Conservation (phyloP, 1,140 invertebrate genomes). For the Chironomus tepperi region DNA sequence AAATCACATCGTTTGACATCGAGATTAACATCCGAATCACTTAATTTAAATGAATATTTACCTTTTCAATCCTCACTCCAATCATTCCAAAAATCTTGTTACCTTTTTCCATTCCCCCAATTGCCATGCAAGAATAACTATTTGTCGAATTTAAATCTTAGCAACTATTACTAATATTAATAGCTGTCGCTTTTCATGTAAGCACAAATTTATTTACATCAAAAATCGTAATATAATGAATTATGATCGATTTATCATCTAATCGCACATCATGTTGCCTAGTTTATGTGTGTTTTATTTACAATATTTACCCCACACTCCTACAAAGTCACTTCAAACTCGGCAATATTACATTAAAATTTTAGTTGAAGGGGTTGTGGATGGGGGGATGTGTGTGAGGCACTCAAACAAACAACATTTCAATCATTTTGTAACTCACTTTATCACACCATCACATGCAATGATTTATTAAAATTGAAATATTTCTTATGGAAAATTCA, state of each 20-base stretch:
- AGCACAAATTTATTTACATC: constrained; percentile 21
- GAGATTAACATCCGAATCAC: constrained; percentile 15
- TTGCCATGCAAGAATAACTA: background rate
- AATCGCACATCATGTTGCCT: background rate
- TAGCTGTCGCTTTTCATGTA: background rate
- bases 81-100: background rate
- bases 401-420: too few relatives aligned
- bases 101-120: background rate
- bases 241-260: constrained; percentile 21
- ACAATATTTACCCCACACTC: background rate
- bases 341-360: too few relatives aligned
- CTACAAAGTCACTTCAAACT: background rate
- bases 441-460: too few relatives aligned
- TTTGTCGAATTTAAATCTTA: background rate
- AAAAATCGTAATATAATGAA: constrained; percentile 9
- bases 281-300: constrained; percentile 9
- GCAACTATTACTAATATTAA: background rate
- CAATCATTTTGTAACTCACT: too few relatives aligned
- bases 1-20: constrained; percentile 19
- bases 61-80: background rate
- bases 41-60: constrained; percentile 11
- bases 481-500: too few relatives aligned
- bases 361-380: background rate
- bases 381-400: background rate
- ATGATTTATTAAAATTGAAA: too few relatives aligned